Conservation (phyloP, 2,888 invertebrate genomes). For the Dugesia japonica region DNA sequence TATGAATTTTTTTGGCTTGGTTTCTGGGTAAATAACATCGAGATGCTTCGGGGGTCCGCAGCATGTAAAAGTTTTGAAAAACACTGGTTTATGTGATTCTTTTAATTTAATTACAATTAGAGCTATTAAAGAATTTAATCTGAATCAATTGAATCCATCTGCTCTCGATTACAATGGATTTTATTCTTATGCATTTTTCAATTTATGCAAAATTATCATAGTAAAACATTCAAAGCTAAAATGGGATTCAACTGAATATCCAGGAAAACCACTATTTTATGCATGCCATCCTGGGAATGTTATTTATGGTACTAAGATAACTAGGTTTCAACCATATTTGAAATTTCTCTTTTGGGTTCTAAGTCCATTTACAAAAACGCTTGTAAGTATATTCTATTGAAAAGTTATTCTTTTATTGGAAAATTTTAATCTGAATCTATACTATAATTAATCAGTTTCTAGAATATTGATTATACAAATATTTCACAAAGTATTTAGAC, state of each 20-base stretch:
- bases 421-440: too few relatives aligned
- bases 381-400: conserved; percentile 62
- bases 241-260: conserved; percentile 55
- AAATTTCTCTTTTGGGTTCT: conserved; percentile 62
- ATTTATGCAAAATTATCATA: conserved; percentile 70
- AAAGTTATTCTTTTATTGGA: too few relatives aligned
- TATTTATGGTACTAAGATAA: conserved; percentile 60
- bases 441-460: too few relatives aligned
- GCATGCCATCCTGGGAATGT: conserved; percentile 55
- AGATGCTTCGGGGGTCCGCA: too few relatives aligned
- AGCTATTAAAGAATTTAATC: conserved; percentile 37
- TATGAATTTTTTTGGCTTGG: too few relatives aligned
- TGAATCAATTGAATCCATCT: conserved; percentile 48
- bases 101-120: conserved; percentile 36
- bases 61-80: too few relatives aligned
- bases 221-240: conserved; percentile 56
- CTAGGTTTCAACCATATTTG: conserved; percentile 70
- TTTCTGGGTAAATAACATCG: too few relatives aligned
- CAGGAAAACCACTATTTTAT: conserved; percentile 36
- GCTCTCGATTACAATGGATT: conserved; percentile 60
- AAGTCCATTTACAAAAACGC: conserved; percentile 78
- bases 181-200: conserved; percentile 70
- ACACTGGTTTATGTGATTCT: too few relatives aligned
- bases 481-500: too few relatives aligned
- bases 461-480: too few relatives aligned